These are phyloP conservation scores for Neuroterus valhalla DNA, from an alignment of 1,140 invertebrate species.

Conservation along the genomic window DNA sequence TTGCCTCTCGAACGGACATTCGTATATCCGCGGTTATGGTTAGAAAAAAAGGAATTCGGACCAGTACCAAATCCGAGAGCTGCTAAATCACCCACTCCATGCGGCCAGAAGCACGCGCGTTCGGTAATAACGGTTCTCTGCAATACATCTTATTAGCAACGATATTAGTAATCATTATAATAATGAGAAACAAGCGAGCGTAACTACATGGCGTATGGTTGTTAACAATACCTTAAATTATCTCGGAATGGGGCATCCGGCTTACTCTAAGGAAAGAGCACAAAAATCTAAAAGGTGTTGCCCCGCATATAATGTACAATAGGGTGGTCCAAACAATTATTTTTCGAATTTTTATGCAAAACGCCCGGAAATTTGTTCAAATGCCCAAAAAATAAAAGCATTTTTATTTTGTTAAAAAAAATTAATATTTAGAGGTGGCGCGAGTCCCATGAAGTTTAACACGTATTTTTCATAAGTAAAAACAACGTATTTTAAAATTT, in stretches of 20 bases:
- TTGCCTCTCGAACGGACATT: conserved; percentile 13
- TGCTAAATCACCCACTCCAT: conserved; percentile 9
- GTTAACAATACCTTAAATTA: conserved; percentile 20
- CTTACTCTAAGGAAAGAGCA: not conserved
- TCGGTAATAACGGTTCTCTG: conserved; percentile 8
- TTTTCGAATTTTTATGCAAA: too few species aligned
- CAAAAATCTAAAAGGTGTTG: not conserved
- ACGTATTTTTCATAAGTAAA: too few species aligned
- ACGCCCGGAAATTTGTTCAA: too few species aligned
- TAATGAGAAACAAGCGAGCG: conserved; percentile 6
- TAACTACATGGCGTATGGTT: conserved; percentile 3
- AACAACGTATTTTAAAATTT: too few species aligned
- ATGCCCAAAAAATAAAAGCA: too few species aligned
- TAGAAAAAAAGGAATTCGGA: not conserved
- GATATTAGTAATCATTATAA: conserved; percentile 22
- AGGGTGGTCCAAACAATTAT: too few species aligned
- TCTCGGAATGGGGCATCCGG: not conserved
- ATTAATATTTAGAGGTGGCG: too few species aligned
- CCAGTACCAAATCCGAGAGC: not conserved
- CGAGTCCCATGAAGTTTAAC: too few species aligned
- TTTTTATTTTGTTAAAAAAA: too few species aligned
- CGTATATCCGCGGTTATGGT: conserved; percentile 1
- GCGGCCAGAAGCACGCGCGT: conserved; percentile 4
- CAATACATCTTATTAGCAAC: conserved; percentile 27
- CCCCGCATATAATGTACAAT: not conserved